Evolutionary conservation across 2,797 vertebrate species (phyloP).

Genomic region (Erpetoichthys calabaricus): DNA sequence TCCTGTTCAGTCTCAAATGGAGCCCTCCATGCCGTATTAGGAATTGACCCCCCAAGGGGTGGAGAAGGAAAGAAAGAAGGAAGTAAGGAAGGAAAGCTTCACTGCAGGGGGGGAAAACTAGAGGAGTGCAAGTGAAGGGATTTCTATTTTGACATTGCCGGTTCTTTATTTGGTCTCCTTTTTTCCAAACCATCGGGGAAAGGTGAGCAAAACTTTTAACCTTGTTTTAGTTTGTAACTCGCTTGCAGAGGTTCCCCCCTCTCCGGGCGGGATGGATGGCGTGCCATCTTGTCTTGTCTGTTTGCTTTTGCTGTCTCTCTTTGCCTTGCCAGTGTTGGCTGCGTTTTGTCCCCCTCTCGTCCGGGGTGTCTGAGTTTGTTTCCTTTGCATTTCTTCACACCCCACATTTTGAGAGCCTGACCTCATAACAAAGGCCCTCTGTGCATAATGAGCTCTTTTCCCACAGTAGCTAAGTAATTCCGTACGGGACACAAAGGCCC

Average conservation of each 20-base stretch:
- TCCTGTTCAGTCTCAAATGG: constrained; percentile 8
- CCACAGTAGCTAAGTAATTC: constrained; percentile 33
- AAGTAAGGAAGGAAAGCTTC: neutral
- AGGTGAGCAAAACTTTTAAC: neutral
- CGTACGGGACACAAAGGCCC: too few relatives aligned
- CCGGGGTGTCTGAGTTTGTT: too few relatives aligned
- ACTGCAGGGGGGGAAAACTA: neutral
- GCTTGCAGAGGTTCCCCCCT: too few relatives aligned
- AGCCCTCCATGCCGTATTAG: neutral
- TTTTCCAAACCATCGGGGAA: neutral
- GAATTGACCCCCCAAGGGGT: neutral
- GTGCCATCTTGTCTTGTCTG: neutral
- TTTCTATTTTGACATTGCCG: neutral
- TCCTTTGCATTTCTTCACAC: neutral
- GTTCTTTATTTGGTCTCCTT: too few relatives aligned
- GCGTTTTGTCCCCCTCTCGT: neutral
- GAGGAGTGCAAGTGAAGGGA: neutral
- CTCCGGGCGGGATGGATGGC: neutral
- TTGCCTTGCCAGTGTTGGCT: neutral
- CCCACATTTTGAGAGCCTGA: neutral
- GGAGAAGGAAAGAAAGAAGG: neutral
- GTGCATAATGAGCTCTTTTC: constrained; percentile 60
- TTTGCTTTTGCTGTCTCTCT: neutral
- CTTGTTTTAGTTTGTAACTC: too few relatives aligned
- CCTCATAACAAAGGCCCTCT: constrained; percentile 4